Percentiles rank a stretch among this genome's conserved stretches.
These are phyloP conservation scores for Rhagophthalmus giganteus DNA, from an alignment of 2,888 invertebrate species.

Conservation along the genomic window DNA sequence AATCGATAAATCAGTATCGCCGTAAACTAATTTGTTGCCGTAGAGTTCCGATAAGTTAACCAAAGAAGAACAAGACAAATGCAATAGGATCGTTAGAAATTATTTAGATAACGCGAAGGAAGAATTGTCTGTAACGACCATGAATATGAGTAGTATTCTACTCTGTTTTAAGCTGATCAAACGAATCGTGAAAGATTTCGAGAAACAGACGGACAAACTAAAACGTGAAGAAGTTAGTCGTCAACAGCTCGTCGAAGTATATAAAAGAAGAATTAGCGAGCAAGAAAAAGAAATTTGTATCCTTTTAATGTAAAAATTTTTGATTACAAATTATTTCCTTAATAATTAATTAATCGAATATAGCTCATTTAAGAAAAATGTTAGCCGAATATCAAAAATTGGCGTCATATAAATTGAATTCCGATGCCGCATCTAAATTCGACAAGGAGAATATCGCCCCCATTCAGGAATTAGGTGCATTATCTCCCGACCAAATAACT, in stretches of 20 bases:
- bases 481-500: constrained; percentile 21
- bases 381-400: too few species aligned
- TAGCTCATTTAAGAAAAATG: too few species aligned
- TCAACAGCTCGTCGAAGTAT: constrained; percentile 39
- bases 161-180: constrained; percentile 50
- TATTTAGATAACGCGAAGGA: constrained; percentile 39
- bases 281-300: constrained; percentile 54
- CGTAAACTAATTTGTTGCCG: not conserved
- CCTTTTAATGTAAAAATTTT: constrained; percentile 5
- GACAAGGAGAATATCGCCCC: constrained; percentile 4
- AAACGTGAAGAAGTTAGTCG: constrained; percentile 1
- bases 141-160: constrained; percentile 46
- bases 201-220: constrained; percentile 12
- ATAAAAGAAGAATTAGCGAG: constrained; percentile 46
- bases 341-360: too few species aligned
- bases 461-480: not conserved
- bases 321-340: not conserved
- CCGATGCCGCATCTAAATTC: too few species aligned
- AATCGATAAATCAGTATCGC: too few species aligned
- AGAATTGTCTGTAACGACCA: constrained; percentile 39
- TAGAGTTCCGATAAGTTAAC: constrained; percentile 34
- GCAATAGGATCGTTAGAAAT: constrained; percentile 38
- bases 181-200: constrained; percentile 31
- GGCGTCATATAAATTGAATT: too few species aligned
- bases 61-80: constrained; percentile 38